phyloP scores from a whole-genome alignment of 2,888 invertebrate species.

The Trilocha varians region DNA sequence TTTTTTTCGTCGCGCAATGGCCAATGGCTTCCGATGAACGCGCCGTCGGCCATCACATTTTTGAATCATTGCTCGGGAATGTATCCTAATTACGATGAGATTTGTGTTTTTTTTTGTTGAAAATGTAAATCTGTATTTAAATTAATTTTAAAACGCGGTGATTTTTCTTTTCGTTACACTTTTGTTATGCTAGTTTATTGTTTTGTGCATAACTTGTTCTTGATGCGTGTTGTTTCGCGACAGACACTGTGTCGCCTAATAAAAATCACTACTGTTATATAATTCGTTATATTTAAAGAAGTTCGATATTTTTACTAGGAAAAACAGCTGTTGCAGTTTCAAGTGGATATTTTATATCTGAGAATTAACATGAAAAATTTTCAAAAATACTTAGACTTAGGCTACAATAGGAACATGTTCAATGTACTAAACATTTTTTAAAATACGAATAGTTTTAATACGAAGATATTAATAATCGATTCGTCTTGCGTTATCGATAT shows the following conservation, averaged over 20 bases:
- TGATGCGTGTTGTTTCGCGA: too few relatives aligned
- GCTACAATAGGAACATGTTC: too few relatives aligned
- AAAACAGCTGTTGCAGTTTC: too few relatives aligned
- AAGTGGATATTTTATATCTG: too few relatives aligned
- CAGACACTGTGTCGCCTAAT: too few relatives aligned
- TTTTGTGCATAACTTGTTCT: background rate
- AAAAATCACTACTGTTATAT: too few relatives aligned
- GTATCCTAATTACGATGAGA: conserved; percentile 4
- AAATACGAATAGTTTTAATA: too few relatives aligned
- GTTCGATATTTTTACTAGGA: too few relatives aligned
- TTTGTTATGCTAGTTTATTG: background rate
- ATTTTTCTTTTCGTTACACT: background rate
- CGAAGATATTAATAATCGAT: background rate
- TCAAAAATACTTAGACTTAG: too few relatives aligned
- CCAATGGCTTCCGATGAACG: conserved; percentile 1
- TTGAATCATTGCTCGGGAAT: conserved; percentile 4
- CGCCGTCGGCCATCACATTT: conserved; percentile 1
- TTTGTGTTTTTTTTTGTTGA: conserved; percentile 1
- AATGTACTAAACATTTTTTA: too few relatives aligned
- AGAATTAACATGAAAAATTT: too few relatives aligned
- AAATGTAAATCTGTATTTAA: background rate
- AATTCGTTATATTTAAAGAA: too few relatives aligned
- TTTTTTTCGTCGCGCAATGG: conserved; percentile 1
- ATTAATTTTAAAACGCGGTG: background rate
- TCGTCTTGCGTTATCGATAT: background rate